Evolutionary conservation across 2,113 vertebrate species (phyloP), one percentile per base, ranked within the genome.

Genomic region (Bos javanicus): DNA sequence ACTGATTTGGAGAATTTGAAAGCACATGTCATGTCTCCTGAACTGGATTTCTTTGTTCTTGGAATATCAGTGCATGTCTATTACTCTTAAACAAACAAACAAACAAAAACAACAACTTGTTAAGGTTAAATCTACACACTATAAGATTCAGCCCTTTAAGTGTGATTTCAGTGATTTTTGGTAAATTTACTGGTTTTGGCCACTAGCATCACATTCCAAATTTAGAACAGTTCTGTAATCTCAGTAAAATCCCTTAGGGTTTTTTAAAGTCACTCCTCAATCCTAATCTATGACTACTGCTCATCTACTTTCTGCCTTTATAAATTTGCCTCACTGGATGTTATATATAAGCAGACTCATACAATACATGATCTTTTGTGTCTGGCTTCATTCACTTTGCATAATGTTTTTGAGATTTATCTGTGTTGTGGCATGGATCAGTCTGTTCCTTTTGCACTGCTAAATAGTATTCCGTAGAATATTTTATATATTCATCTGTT

Each of bases 311-410:
- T 30, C 17, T 78, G 6, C 39, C 46, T 85, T 15, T 84, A 17
- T 59, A 60, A 52, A 57, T 85, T 43, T 46, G 7, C 39, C 26
- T 81, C 67, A 19, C 19, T 46, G 39, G 6, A 21, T 3, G 21
- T 67, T 59, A 33, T 6, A 6, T 67, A 57, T 30, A 64, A 74
- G 39, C 48, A 6, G 14, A 57, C 54, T 80, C 52, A 64, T 33
- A 30, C 0, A 25, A 0, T 14, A 11, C 0, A 0, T 90, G 36
- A 14, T 23, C 23, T 28, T 88, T 64, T 39, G 7, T 82, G 33
- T 82, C 39, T 86, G 67, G 1, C 12, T 94, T 93, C 36, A 87
- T 56, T 95, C 71, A 54, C 6, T 56, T 83, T 30, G 25, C 33
- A 8, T 60, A 78, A 50, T n/a, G 5, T 74, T 71, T 67, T 84